Conservation (phyloP, 2,888 invertebrate species). For the Xanthia togata region DNA sequence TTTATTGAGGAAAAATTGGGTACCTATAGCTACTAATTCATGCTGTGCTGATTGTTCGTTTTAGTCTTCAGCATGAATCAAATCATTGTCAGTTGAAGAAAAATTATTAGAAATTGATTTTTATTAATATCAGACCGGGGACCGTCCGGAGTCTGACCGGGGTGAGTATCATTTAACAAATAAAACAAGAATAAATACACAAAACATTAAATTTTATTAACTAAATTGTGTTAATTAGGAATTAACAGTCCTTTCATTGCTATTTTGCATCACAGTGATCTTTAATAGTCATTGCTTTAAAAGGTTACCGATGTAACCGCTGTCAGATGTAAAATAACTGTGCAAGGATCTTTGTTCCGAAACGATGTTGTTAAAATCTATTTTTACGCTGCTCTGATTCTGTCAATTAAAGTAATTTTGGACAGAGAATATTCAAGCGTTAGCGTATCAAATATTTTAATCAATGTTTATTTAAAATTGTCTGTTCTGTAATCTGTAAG, state of each 20-base stretch:
- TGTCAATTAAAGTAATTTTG: constrained; percentile 25
- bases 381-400: constrained; percentile 8
- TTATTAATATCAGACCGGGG: neutral
- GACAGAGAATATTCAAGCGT: constrained; percentile 13
- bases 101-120: neutral
- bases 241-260: neutral
- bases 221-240: neutral
- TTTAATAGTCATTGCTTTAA: neutral
- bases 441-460: constrained; percentile 44
- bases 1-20: neutral
- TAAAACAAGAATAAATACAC: neutral
- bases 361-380: constrained; percentile 1
- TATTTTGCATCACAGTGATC: neutral
- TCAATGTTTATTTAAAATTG: constrained; percentile 33
- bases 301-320: too few species aligned
- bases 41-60: neutral
- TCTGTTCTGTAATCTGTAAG: constrained; percentile 28
- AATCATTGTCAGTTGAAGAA: too few species aligned
- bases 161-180: neutral
- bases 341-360: neutral
- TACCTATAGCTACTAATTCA: neutral
- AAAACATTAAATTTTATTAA: neutral
- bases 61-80: neutral
- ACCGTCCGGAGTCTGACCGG: too few species aligned
- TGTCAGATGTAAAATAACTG: neutral